These are phyloP conservation scores for Chamaetylas fuelleborni DNA, from an alignment of 2,113 vertebrate genomes.

Conservation along the genomic window DNA sequence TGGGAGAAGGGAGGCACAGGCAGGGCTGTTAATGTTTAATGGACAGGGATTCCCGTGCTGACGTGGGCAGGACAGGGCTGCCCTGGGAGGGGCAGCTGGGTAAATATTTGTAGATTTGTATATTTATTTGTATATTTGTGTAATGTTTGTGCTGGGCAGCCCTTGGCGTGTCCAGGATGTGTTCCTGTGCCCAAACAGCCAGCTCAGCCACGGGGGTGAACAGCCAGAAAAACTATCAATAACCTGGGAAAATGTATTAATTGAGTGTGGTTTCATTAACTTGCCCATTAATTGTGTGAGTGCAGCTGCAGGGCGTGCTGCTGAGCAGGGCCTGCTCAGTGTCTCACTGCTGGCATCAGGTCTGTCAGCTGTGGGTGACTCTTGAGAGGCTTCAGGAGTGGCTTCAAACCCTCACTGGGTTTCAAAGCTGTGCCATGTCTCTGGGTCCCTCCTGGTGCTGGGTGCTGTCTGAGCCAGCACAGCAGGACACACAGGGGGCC, in stretches of 20 bases:
- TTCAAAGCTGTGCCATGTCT: accelerated
- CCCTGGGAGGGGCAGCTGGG: constrained; percentile 12
- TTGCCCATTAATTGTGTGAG: neutral
- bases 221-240: neutral
- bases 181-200: neutral
- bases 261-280: neutral
- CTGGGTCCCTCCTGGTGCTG: accelerated
- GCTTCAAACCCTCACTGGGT: neutral
- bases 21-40: constrained; percentile 55
- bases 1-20: neutral
- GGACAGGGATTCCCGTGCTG: constrained; percentile 74
- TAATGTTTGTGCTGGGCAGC: neutral
- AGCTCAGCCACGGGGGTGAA: neutral
- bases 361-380: neutral
- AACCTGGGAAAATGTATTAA: neutral
- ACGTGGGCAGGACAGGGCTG: neutral
- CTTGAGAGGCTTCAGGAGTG: neutral
- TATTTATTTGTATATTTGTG: constrained; percentile 14
- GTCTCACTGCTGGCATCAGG: neutral
- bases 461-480: neutral
- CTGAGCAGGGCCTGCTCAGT: accelerated
- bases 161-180: neutral
- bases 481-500: neutral
- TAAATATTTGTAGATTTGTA: constrained; percentile 69
- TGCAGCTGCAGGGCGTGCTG: neutral